Evolutionary conservation across 2,888 invertebrate species (phyloP).

Genomic region (Mactromeris polynyma): DNA sequence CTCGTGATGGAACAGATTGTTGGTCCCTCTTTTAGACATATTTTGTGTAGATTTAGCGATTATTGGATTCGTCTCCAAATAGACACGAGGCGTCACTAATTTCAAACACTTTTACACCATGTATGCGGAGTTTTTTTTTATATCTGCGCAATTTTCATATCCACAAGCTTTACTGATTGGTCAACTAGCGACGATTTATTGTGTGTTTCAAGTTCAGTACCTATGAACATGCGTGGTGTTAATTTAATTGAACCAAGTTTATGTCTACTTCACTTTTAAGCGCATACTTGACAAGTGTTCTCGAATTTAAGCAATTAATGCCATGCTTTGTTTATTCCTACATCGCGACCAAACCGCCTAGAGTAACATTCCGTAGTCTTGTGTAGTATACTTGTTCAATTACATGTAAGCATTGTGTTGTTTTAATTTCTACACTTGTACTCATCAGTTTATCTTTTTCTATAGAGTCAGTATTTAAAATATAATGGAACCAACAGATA

Average conservation of each 20-base stretch:
- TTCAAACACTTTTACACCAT: neutral
- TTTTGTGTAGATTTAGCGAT: neutral
- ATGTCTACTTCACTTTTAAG: neutral
- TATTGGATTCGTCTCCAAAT: neutral
- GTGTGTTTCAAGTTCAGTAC: neutral
- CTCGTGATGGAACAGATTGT: constrained; percentile 32
- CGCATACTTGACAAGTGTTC: neutral
- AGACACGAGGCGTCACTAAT: neutral
- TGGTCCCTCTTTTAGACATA: neutral
- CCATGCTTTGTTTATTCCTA: neutral
- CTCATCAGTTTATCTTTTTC: too few relatives aligned
- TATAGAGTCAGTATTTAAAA: too few relatives aligned
- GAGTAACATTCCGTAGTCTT: too few relatives aligned
- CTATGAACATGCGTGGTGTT: neutral
- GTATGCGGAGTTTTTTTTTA: too few relatives aligned
- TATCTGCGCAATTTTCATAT: too few relatives aligned
- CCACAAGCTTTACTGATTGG: too few relatives aligned
- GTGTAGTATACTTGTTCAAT: too few relatives aligned
- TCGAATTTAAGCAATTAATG: neutral
- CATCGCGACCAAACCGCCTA: neutral
- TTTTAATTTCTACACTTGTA: too few relatives aligned
- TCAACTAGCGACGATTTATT: too few relatives aligned
- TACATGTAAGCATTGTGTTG: too few relatives aligned
- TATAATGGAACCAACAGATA: too few relatives aligned
- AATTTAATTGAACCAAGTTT: constrained; percentile 7